Evolutionary conservation across 2,113 vertebrate genomes (phyloP), one percentile per base, ranked within the genome.

Genomic region (Ptychochromis oligacanthus): DNA sequence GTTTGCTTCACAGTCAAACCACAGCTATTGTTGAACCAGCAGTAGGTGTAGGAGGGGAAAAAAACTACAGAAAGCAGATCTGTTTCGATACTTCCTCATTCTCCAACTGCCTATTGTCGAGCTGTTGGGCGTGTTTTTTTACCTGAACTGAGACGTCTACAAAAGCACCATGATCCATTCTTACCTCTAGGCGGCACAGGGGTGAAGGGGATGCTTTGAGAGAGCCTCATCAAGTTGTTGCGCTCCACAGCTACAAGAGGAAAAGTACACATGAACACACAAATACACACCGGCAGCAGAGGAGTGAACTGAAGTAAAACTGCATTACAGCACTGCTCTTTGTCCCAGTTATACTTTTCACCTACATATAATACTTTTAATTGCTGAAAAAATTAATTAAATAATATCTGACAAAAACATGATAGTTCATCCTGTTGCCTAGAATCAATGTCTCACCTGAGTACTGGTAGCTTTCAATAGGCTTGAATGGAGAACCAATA

Each of bases 191-290:
- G 97, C 93, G 98, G 98, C 88, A 99, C 98, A 18, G 98, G 98
- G 87, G 97, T 99, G 95, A 99, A 99, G 14, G 98, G 98, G 93
- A 99, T 99, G 81, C 97, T 99, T 94, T 99, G 98, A 54, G 98
- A 98, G 86, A 99, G 95, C 86, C 98, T 95, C 98, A 99, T 99
- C 95, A 99, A 95, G 93, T 99, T 99, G 94, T 99, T 99, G 91
- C 98, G 97, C 95, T 99, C 98, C 87, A 99, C 98, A 94, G 98
- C 98, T 99, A 56, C 40, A 87, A 49, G 20, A 76, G 55, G 72
- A 56, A 83, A 85, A 65, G n/a, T 20, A 58, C 54, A 88, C 3
- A 80, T 43, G 65, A 28, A 64, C 54, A 76, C 6, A 80, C 15
- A 70, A 28, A 72, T 11, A 26, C 3, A 54, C 2, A 28, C 3